A percentile compares a stretch with the other conserved stretches of the same genome.
phyloP scores from a whole-genome alignment of 53 echinoderm and acorn worm species.

The Henricia sp. region DNA sequence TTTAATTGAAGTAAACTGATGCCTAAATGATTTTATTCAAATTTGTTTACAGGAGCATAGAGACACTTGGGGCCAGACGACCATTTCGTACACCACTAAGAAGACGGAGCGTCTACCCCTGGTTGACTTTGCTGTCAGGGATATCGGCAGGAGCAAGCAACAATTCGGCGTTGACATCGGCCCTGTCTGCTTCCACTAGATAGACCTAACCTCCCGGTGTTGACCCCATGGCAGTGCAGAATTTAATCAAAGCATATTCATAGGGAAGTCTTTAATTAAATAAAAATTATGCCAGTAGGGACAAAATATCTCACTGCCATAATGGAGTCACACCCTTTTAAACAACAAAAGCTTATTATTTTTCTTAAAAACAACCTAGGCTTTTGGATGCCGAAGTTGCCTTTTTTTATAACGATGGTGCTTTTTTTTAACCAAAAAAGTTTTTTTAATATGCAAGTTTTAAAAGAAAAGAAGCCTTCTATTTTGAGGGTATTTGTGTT shows the following conservation, averaged over 20 bases:
- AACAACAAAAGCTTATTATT: too few species aligned
- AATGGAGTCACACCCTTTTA: constrained; percentile 27
- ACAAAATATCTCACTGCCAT: constrained; percentile 1
- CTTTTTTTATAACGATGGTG: background rate
- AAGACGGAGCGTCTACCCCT: constrained; percentile 89
- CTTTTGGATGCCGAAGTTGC: background rate
- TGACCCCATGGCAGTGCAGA: constrained; percentile 39
- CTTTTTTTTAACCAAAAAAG: too few species aligned
- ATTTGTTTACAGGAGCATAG: constrained; percentile 80
- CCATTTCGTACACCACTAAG: constrained; percentile 81
- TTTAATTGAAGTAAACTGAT: too few species aligned
- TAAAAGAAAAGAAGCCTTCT: background rate
- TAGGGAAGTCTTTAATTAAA: constrained; percentile 51
- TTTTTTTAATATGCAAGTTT: too few species aligned
- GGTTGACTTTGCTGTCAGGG: constrained; percentile 83
- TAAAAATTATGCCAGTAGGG: constrained; percentile 10
- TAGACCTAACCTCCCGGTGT: background rate
- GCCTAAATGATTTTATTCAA: too few species aligned
- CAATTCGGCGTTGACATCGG: constrained; percentile 91
- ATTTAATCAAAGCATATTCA: constrained; percentile 36
- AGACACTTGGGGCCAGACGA: constrained; percentile 73
- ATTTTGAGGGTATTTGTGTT: too few species aligned
- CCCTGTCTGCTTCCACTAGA: constrained; percentile 92
- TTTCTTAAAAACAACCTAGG: constrained; percentile 25
- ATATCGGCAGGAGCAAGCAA: constrained; percentile 82